phyloP scores from a whole-genome alignment of 2,113 vertebrate species.

The Chamaea fasciata region DNA sequence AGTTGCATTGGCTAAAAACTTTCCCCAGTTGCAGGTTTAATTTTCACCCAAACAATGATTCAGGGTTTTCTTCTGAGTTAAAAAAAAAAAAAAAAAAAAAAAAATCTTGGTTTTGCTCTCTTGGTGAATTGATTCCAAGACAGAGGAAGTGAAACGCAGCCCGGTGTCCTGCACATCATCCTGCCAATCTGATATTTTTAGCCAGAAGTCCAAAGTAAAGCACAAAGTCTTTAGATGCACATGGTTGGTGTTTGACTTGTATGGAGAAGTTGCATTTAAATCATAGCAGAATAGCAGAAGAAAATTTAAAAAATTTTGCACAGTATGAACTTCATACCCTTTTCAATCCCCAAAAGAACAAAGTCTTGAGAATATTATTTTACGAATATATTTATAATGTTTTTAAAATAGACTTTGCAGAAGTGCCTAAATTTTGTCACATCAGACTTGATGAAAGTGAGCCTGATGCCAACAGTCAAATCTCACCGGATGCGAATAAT shows the following conservation, averaged over 20 bases:
- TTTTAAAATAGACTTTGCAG: constrained; percentile 85
- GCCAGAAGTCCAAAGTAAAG: constrained; percentile 71
- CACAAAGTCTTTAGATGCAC: constrained; percentile 74
- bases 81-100: neutral
- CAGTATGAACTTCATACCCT: constrained; percentile 80
- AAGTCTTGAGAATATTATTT: constrained; percentile 86
- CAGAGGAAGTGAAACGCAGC: constrained; percentile 63
- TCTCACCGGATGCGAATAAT: constrained; percentile 56
- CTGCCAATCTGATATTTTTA: constrained; percentile 59
- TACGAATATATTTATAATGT: constrained; percentile 80
- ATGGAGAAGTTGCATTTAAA: constrained; percentile 71
- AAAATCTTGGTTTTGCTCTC: constrained; percentile 35
- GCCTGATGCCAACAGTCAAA: constrained; percentile 72
- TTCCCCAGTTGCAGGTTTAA: constrained; percentile 66
- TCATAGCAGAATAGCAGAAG: constrained; percentile 70
- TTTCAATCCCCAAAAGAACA: constrained; percentile 67
- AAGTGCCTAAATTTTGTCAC: constrained; percentile 88
- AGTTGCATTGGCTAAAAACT: constrained; percentile 69
- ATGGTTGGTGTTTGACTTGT: constrained; percentile 70
- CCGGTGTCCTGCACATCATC: constrained; percentile 42
- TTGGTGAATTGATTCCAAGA: constrained; percentile 37
- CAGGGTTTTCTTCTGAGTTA: constrained; percentile 46
- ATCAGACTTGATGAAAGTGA: constrained; percentile 76
- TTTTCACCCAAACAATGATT: constrained; percentile 41
- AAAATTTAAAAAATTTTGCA: constrained; percentile 76